Evolutionary conservation across 2,888 invertebrate species (phyloP).

Genomic region (Icerya purchasi): DNA sequence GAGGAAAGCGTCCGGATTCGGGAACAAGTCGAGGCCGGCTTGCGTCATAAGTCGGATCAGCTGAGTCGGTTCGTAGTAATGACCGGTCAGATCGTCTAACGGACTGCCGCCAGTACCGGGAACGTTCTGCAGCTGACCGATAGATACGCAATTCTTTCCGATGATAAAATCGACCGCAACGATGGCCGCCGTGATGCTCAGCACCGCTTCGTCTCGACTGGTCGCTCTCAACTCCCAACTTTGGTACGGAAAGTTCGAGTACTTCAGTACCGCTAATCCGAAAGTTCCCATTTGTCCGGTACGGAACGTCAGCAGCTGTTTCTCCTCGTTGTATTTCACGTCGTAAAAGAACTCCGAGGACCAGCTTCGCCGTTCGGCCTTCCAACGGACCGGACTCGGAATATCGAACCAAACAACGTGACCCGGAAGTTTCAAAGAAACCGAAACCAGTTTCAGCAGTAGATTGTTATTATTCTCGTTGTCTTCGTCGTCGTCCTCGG

Average conservation of each 20-base stretch:
- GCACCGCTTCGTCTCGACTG: conserved; percentile 26
- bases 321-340: conserved; percentile 56
- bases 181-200: conserved; percentile 30
- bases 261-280: conserved; percentile 49
- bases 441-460: conserved; percentile 45
- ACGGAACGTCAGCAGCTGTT: conserved; percentile 46
- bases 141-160: conserved; percentile 22
- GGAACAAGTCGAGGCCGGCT: conserved; percentile 62
- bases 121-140: conserved; percentile 32
- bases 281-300: conserved; percentile 49
- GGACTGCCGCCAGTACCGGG: conserved; percentile 34
- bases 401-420: conserved; percentile 58
- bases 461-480: conserved; percentile 31
- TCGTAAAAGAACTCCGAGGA: conserved; percentile 51
- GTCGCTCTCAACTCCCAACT: conserved; percentile 64
- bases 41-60: conserved; percentile 35
- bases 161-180: conserved; percentile 32
- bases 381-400: conserved; percentile 49
- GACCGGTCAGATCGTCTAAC: conserved; percentile 35
- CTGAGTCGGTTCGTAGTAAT: conserved; percentile 35
- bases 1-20: conserved; percentile 50
- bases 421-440: conserved; percentile 46
- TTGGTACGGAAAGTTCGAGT: conserved; percentile 63
- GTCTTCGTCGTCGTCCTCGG: conserved; percentile 36
- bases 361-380: conserved; percentile 36